Conservation (phyloP, 2,113 vertebrate species). For the Mixornis gularis region DNA sequence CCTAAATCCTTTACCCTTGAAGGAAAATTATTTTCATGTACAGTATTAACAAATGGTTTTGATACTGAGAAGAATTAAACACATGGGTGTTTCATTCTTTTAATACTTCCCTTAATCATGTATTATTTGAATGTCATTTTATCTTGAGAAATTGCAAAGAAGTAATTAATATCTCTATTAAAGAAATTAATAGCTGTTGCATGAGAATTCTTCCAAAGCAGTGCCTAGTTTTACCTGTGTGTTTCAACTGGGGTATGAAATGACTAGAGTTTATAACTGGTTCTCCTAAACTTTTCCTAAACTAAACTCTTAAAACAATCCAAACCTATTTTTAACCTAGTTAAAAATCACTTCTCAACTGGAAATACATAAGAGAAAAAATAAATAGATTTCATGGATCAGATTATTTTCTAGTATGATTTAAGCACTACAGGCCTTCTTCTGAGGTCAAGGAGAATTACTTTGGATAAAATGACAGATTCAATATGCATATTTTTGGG, state of each 20-base stretch:
- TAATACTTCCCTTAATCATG: not conserved
- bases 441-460: not conserved
- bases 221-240: not conserved
- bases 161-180: constrained; percentile 42
- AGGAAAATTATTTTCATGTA: not conserved
- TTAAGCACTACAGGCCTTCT: not conserved
- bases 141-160: not conserved
- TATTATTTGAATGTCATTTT: not conserved
- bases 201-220: not conserved
- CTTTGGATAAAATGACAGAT: constrained; percentile 9
- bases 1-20: not conserved
- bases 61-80: not conserved
- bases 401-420: not conserved
- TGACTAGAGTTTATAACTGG: not conserved
- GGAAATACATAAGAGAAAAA: not conserved
- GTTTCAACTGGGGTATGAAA: not conserved
- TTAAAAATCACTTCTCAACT: not conserved
- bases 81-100: not conserved
- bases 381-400: not conserved
- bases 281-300: not conserved
- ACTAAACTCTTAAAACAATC: not conserved
- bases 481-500: constrained; percentile 15
- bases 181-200: constrained; percentile 5
- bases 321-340: not conserved
- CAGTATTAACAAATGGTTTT: not conserved